Conservation (phyloP, 2,888 invertebrate species). For the Erebia aethiops region DNA sequence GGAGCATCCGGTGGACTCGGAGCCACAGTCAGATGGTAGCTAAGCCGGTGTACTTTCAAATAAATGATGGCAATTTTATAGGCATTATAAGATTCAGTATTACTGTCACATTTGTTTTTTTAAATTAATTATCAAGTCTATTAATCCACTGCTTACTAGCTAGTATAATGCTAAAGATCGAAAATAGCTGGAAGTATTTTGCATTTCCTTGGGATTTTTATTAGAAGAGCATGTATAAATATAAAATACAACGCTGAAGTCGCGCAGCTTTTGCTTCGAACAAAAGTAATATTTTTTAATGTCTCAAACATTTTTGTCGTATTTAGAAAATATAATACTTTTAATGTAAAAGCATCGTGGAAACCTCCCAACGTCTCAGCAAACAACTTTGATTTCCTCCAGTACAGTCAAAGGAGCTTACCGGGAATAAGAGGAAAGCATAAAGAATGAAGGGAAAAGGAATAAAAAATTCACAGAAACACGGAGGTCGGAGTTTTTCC, state of each 20-base stretch:
- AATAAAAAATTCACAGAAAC: constrained; percentile 82
- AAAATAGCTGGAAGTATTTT: too few species aligned
- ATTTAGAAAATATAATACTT: constrained; percentile 33
- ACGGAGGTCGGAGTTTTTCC: constrained; percentile 83
- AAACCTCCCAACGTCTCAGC: constrained; percentile 38
- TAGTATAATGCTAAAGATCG: background rate
- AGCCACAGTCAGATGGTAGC: constrained; percentile 50
- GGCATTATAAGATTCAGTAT: constrained; percentile 3
- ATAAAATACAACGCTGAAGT: background rate
- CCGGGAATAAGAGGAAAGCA: constrained; percentile 61
- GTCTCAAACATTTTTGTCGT: background rate
- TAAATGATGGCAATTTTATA: constrained; percentile 16
- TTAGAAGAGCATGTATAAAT: too few species aligned
- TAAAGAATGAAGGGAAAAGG: constrained; percentile 62
- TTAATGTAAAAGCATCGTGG: constrained; percentile 33
- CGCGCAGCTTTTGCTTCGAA: background rate
- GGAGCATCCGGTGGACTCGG: constrained; percentile 63
- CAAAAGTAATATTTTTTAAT: constrained; percentile 1
- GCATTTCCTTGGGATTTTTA: too few species aligned
- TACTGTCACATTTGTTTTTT: background rate
- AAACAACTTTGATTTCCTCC: constrained; percentile 74
- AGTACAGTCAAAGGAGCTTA: constrained; percentile 73
- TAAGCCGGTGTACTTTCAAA: constrained; percentile 46
- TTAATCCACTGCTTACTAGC: background rate
- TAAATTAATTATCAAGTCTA: background rate